These are phyloP conservation scores for Solenopsis invicta DNA, from an alignment of 1,140 invertebrate species.

Conservation along the genomic window DNA sequence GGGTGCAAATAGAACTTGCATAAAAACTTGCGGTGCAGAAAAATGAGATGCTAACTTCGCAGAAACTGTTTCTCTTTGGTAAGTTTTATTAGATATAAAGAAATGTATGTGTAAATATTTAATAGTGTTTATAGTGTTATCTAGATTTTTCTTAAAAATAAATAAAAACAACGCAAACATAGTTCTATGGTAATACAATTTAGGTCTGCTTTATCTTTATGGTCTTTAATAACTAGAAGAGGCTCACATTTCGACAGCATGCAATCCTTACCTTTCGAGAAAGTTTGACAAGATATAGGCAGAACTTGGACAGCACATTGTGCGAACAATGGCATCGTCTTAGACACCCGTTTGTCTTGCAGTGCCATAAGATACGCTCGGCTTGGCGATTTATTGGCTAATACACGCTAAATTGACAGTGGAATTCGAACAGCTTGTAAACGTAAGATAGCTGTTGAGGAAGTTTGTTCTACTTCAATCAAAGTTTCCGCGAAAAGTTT, in stretches of 20 bases:
- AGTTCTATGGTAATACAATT: not conserved
- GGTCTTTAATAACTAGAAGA: not conserved
- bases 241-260: slow-evolving; percentile 4
- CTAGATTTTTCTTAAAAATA: not conserved
- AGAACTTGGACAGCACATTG: slow-evolving; percentile 38
- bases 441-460: slow-evolving; percentile 2
- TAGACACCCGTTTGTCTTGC: slow-evolving; percentile 2
- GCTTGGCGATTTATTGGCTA: slow-evolving; percentile 38
- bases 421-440: slow-evolving; percentile 29
- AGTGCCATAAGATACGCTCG: slow-evolving; percentile 22
- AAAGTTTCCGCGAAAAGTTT: not conserved
- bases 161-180: not conserved
- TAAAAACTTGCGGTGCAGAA: too few species aligned
- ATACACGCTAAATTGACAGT: slow-evolving; percentile 41
- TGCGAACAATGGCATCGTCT: slow-evolving; percentile 48
- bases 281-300: slow-evolving; percentile 41
- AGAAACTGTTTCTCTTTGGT: not conserved
- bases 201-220: not conserved
- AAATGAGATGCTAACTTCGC: too few species aligned
- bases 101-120: not conserved
- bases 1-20: too few species aligned
- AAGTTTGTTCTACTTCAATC: slow-evolving; percentile 19
- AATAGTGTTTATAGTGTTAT: not conserved
- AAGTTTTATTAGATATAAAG: not conserved
- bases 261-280: not conserved